phyloP scores from a whole-genome alignment of 2,797 vertebrate genomes.

The Manis javanica region DNA sequence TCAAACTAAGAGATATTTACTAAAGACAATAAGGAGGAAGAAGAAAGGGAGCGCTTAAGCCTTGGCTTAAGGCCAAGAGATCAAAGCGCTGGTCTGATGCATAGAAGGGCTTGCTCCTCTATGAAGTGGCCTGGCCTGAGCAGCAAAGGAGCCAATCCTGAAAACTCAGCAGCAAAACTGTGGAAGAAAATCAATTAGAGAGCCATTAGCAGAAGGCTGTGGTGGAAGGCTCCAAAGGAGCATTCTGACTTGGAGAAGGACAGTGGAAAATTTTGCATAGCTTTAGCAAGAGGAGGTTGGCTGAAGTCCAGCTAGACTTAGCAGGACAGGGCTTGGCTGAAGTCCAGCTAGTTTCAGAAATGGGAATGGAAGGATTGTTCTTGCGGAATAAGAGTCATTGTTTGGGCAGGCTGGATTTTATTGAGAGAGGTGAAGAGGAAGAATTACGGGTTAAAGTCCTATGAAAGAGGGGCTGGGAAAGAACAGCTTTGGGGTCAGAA shows the following conservation, averaged over 20 bases:
- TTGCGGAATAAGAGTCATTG: slow-evolving; percentile 13
- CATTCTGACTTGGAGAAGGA: slow-evolving; percentile 23
- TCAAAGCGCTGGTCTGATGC: neutral
- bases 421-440: neutral
- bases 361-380: slow-evolving; percentile 45
- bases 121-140: neutral
- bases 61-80: neutral
- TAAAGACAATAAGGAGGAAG: neutral
- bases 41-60: neutral
- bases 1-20: neutral
- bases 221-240: neutral
- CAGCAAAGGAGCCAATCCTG: neutral
- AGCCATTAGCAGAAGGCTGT: neutral
- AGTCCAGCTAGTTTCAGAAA: slow-evolving; percentile 35
- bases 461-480: neutral
- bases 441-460: slow-evolving; percentile 21
- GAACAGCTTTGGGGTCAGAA: neutral
- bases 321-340: neutral
- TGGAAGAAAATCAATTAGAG: slow-evolving; percentile 15
- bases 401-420: slow-evolving; percentile 42
- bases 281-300: slow-evolving; percentile 39
- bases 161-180: neutral
- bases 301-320: slow-evolving; percentile 22
- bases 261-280: slow-evolving; percentile 16
- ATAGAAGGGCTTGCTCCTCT: neutral